Base-by-base conservation (phyloP, 2,888 invertebrate species). In the Tenthredo mesomela region DNA sequence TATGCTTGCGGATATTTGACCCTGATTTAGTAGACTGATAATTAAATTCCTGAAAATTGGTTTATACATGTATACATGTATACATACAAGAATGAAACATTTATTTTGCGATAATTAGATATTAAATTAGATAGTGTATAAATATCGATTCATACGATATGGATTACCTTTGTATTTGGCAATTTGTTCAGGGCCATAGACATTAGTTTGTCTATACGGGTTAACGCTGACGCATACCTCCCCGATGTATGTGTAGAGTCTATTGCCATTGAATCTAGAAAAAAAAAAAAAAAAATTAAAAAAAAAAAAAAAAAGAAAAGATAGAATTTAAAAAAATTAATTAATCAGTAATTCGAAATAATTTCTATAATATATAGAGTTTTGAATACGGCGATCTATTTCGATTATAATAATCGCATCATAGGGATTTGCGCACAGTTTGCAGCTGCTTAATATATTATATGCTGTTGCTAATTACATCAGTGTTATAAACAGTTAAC, bases 191-290 rank as follows among this genome's bases (percentile, higher is more conserved):
- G 95, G 94, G 85, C 97, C 98, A 94, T 99, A 99, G 92, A 99
- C 98, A 93, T 98, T 98, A 93, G 99, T 95, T 73, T 95, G 96
- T 92, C 97, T 96, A 95, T 99, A 99, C 0, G 99, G 99, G 94
- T 99, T 99, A 89, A 99, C 97, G 0, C 99, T 99, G 65, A 99
- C 98, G 92, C 98, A 97, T 90, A 99, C 98, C 94, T 99, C 99
- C 67, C 99, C 99, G 90, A 99, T 99, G 94, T 99, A 99, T 9
- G 99, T 99, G 95, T 99, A 99, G 92, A 99, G 98, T 93, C 96
- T 96, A 89, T 98, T 97, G 93, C 96, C 96, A 94, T 97, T 97
- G 93, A 97, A 98, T 93, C 98, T 98, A 95, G n/a, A 94, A 94
- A 89, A 92, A 93, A 9, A 50, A 0, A 40, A 4, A n/a, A 58